Percentiles rank a stretch among this genome's conserved stretches.
Conservation (phyloP, 2,888 invertebrate genomes). For the Brenthis ino region DNA sequence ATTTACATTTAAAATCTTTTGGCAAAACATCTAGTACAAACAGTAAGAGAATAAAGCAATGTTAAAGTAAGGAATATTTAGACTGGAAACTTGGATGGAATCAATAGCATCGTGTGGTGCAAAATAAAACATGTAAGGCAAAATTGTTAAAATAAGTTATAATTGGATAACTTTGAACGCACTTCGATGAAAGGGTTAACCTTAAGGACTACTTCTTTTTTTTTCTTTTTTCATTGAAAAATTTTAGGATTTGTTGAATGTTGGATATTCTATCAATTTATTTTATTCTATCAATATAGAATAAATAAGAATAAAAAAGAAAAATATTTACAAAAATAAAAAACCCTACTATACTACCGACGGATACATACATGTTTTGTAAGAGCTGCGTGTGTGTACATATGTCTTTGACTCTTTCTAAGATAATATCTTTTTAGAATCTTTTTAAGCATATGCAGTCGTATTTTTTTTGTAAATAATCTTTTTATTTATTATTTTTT, state of each 20-base stretch:
- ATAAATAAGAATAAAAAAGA: no score
- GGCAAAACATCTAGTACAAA: conserved; percentile 25
- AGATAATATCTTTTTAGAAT: no score
- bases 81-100: conserved; percentile 68
- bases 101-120: conserved; percentile 53
- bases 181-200: not conserved
- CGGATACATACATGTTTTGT: no score
- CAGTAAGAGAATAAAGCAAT: conserved; percentile 64
- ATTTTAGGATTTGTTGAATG: not conserved
- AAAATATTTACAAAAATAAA: no score
- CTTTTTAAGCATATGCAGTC: no score
- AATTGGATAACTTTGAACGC: not conserved
- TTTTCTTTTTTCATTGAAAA: not conserved
- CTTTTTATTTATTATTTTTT: no score
- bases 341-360: no score
- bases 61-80: conserved; percentile 79
- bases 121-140: conserved; percentile 26
- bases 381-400: no score
- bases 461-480: no score
- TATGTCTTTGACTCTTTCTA: no score
- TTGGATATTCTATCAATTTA: no score
- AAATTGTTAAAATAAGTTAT: conserved; percentile 7
- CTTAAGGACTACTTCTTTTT: not conserved
- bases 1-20: conserved; percentile 8
- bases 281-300: no score